phyloP scores from a whole-genome alignment of 2,888 invertebrate species.

The Cheilosia scutellata region DNA sequence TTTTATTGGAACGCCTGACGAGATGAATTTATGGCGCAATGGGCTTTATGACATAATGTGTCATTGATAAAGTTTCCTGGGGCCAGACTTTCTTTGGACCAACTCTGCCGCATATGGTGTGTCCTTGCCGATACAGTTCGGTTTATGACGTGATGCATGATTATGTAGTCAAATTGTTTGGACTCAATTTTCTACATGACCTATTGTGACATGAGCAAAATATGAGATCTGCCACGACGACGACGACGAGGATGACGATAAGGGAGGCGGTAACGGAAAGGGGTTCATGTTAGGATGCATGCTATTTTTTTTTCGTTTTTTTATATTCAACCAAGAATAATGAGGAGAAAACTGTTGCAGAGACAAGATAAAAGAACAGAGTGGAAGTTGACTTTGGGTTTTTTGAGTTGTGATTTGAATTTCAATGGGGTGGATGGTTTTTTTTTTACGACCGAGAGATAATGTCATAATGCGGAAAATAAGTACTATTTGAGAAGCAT shows the following conservation, averaged over 20 bases:
- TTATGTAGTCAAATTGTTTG: conserved; percentile 65
- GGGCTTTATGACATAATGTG: conserved; percentile 41
- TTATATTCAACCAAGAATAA: background rate
- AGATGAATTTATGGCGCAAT: conserved; percentile 60
- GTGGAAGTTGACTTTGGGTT: background rate
- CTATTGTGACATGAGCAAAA: conserved; percentile 49
- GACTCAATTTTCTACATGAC: conserved; percentile 69
- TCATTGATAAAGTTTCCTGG: conserved; percentile 48
- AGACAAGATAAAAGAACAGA: conserved; percentile 10
- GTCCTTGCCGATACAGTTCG: conserved; percentile 27
- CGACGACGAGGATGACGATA: background rate
- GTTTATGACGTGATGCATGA: conserved; percentile 44
- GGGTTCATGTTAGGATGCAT: conserved; percentile 6
- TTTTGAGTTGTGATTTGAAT: conserved; percentile 43
- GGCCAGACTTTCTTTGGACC: conserved; percentile 13
- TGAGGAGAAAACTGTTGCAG: conserved; percentile 25
- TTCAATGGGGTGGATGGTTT: conserved; percentile 13
- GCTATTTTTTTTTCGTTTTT: background rate
- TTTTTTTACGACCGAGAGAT: background rate
- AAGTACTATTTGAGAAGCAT: conserved; percentile 18
- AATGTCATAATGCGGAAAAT: conserved; percentile 55
- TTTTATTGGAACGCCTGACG: conserved; percentile 13
- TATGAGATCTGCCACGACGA: conserved; percentile 26
- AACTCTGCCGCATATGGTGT: background rate
- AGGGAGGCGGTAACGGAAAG: background rate